Conservation (phyloP, 1,140 invertebrate species). For the Drosophila tani region DNA sequence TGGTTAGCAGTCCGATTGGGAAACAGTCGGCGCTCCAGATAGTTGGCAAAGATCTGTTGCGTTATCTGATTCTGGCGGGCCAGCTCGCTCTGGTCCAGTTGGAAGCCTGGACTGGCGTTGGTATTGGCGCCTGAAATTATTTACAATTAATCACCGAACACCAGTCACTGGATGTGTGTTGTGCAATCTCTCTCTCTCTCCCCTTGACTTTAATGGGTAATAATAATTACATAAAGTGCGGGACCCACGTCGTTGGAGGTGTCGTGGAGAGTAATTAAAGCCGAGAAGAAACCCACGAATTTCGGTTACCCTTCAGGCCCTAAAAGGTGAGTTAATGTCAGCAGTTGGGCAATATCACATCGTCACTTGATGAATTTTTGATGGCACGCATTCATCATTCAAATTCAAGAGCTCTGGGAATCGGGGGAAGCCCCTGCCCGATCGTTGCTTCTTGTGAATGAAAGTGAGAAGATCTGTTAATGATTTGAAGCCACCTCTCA, state of each 20-base stretch:
- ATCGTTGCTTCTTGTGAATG: conserved; percentile 28
- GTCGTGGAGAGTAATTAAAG: conserved; percentile 58
- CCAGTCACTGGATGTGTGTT: conserved; percentile 58
- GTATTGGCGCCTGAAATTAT: conserved; percentile 52
- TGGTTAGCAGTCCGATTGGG: conserved; percentile 85
- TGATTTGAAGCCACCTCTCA: not conserved
- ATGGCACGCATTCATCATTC: conserved; percentile 53
- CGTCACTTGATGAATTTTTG: conserved; percentile 43
- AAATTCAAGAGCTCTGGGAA: conserved; percentile 32
- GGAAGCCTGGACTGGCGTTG: conserved; percentile 44
- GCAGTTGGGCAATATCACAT: conserved; percentile 27
- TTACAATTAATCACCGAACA: conserved; percentile 59
- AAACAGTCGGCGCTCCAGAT: conserved; percentile 88
- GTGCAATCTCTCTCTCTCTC: conserved; percentile 36
- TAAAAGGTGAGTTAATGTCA: conserved; percentile 36
- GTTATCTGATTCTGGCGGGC: conserved; percentile 90
- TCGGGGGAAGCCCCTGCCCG: conserved; percentile 18
- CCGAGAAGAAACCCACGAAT: conserved; percentile 20
- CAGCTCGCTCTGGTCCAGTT: conserved; percentile 87
- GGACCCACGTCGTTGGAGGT: conserved; percentile 50
- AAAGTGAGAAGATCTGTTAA: conserved; percentile 35
- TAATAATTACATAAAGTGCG: conserved; percentile 72
- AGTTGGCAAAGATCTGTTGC: conserved; percentile 89
- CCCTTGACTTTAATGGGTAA: conserved; percentile 39
- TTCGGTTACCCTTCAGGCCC: conserved; percentile 36